Evolutionary conservation across 2,113 vertebrate species (phyloP).

Genomic region (Eclectus roratus): DNA sequence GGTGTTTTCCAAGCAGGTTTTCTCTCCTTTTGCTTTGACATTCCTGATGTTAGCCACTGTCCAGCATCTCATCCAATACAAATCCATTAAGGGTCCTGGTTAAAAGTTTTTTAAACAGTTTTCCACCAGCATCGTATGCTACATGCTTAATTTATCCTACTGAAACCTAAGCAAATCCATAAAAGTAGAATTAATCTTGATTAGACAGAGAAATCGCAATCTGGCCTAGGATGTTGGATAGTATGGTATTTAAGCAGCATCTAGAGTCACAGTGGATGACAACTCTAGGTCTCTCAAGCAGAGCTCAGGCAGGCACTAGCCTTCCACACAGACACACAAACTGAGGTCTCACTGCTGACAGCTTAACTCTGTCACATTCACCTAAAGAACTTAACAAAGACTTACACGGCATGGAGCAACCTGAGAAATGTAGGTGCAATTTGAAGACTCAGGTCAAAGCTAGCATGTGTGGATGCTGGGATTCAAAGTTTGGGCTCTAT

Average conservation of each 20-base stretch:
- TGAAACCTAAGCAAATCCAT: not conserved
- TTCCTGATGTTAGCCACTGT: not conserved
- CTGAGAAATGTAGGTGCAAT: not conserved
- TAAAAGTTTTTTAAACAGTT: not conserved
- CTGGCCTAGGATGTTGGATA: not conserved
- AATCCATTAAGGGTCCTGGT: not conserved
- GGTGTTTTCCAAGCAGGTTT: slow-evolving; percentile 9
- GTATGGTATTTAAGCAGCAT: not conserved
- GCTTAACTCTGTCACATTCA: too few relatives aligned
- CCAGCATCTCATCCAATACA: not conserved
- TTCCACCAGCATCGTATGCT: not conserved
- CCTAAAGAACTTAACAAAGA: not conserved
- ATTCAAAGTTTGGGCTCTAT: not conserved
- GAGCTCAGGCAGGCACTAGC: not conserved
- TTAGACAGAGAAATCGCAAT: not conserved
- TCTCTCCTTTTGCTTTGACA: not conserved
- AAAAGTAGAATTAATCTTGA: not conserved
- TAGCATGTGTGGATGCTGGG: not conserved
- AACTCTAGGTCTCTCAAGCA: not conserved
- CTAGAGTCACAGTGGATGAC: not conserved
- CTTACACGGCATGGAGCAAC: not conserved
- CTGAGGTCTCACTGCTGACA: not conserved
- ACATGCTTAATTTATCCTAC: not conserved
- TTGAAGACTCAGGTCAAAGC: not conserved
- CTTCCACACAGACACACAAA: not conserved